A percentile compares a stretch with the other conserved stretches of the same genome.
Evolutionary conservation across 2,113 vertebrate genomes (phyloP).

Genomic region (Geococcyx californianus): DNA sequence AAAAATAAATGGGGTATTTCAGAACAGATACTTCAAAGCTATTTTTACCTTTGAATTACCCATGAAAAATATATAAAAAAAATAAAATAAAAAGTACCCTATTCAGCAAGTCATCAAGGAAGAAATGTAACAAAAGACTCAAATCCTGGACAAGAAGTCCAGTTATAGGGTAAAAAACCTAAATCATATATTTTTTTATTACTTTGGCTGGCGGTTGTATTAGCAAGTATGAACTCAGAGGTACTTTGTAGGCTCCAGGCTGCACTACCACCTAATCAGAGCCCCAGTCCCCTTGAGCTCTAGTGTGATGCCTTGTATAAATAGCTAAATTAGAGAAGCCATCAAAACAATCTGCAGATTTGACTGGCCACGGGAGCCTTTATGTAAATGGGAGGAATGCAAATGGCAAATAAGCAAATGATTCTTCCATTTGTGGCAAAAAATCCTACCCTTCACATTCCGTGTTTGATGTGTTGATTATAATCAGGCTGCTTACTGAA

Average conservation of each 20-base stretch:
- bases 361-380: not conserved
- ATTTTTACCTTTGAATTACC: not conserved
- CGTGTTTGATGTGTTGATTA: not conserved
- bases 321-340: not conserved
- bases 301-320: not conserved
- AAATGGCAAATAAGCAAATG: not conserved
- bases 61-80: not conserved
- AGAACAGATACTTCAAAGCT: slow-evolving; percentile 1
- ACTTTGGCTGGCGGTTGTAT: not conserved
- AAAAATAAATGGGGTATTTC: slow-evolving; percentile 4
- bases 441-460: not conserved
- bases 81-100: not conserved
- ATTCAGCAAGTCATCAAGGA: not conserved
- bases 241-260: not conserved
- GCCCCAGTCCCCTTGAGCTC: not conserved
- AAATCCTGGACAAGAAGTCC: not conserved
- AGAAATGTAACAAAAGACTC: not conserved
- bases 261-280: not conserved
- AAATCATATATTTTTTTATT: not conserved
- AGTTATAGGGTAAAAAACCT: not conserved
- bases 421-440: not conserved
- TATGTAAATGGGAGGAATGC: not conserved
- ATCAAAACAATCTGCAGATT: not conserved
- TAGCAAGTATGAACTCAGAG: not conserved
- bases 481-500: not conserved